phyloP scores from a whole-genome alignment of 2,888 invertebrate species.

The Cheilosia vernalis region DNA sequence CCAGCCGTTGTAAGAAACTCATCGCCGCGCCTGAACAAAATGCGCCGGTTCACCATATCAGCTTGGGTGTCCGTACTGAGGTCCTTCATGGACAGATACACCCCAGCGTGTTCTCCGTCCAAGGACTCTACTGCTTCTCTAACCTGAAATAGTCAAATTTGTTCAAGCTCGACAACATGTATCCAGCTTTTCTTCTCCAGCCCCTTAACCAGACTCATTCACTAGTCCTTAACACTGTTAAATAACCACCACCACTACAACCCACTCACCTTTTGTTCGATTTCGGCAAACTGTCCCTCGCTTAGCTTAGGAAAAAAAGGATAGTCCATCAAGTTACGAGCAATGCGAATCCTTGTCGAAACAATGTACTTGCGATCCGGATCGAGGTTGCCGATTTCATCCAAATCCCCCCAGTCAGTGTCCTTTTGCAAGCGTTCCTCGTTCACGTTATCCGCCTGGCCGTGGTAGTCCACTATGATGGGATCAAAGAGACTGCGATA shows the following conservation, averaged over 20 bases:
- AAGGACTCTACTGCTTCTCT: slow-evolving; percentile 82
- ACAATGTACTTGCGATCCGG: slow-evolving; percentile 86
- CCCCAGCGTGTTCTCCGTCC: slow-evolving; percentile 86
- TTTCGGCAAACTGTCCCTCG: slow-evolving; percentile 86
- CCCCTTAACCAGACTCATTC: no score
- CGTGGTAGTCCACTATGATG: slow-evolving; percentile 88
- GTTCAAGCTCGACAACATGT: no score
- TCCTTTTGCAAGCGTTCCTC: slow-evolving; percentile 86
- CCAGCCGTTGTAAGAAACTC: slow-evolving; percentile 85
- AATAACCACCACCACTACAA: background rate
- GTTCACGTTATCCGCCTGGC: slow-evolving; percentile 77
- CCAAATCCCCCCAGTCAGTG: slow-evolving; percentile 86
- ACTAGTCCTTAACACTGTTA: no score
- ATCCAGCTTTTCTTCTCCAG: no score
- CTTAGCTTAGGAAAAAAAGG: slow-evolving; percentile 88
- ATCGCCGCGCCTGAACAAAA: slow-evolving; percentile 87
- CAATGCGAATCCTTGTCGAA: slow-evolving; percentile 87
- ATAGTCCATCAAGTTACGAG: slow-evolving; percentile 85
- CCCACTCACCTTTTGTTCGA: slow-evolving; percentile 84
- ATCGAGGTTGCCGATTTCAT: slow-evolving; percentile 86
- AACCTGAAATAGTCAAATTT: slow-evolving; percentile 72
- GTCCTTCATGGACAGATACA: slow-evolving; percentile 85
- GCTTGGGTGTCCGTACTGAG: slow-evolving; percentile 86
- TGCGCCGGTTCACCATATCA: slow-evolving; percentile 86
- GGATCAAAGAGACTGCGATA: slow-evolving; percentile 88